Evolutionary conservation across 2,797 vertebrate species (phyloP).

Genomic region (Premnoplex brunnescens): DNA sequence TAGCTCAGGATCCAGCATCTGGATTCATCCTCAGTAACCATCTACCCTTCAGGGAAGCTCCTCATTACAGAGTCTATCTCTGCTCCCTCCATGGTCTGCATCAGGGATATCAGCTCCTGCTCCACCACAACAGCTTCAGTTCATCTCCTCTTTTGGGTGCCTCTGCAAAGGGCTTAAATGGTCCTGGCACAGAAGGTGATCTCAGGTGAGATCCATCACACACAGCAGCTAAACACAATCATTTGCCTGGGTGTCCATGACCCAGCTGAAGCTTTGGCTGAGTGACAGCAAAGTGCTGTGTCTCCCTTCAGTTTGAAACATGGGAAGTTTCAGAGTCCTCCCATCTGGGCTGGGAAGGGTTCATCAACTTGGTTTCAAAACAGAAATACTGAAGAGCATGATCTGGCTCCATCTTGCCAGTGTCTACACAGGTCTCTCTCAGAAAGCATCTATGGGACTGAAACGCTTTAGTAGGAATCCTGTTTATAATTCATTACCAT

Average conservation of each 20-base stretch:
- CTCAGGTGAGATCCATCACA: background rate
- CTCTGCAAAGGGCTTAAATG: background rate
- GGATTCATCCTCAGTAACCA: background rate
- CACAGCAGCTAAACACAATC: background rate
- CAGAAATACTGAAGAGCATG: background rate
- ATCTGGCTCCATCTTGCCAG: background rate
- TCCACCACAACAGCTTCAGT: background rate
- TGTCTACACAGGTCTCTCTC: background rate
- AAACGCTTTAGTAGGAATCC: background rate
- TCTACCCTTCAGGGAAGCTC: background rate
- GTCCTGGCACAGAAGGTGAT: background rate
- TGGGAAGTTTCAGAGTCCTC: accelerated
- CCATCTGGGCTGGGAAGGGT: background rate
- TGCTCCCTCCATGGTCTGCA: accelerated
- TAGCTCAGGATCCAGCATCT: background rate
- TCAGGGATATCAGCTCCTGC: background rate
- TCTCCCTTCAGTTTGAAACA: background rate
- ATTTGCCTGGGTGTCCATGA: background rate
- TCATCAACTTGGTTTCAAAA: background rate
- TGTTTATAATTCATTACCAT: background rate
- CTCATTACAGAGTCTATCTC: background rate
- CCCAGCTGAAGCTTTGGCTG: background rate
- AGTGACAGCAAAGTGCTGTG: background rate
- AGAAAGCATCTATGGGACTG: background rate
- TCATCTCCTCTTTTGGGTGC: background rate